Conservation (phyloP, 2,113 vertebrate genomes). For the Pontoporia blainvillei region DNA sequence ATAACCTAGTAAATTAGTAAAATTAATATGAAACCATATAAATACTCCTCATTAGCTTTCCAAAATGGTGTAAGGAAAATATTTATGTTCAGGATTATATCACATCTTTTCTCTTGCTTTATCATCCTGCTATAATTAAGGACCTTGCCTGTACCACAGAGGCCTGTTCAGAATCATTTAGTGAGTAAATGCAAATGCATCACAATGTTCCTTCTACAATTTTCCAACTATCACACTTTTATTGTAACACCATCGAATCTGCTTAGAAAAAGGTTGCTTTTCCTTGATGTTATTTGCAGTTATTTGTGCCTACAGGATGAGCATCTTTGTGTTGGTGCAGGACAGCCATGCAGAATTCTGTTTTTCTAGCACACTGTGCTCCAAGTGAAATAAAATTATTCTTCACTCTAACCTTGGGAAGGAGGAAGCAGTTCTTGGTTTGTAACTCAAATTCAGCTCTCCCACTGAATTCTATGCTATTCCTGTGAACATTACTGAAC, state of each 20-base stretch:
- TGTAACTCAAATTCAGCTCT: not conserved
- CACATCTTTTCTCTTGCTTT: not conserved
- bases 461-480: not conserved
- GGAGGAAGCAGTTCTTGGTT: not conserved
- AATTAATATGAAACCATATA: not conserved
- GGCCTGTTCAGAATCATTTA: not conserved
- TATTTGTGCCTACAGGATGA: not conserved
- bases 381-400: not conserved
- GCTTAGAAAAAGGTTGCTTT: not conserved
- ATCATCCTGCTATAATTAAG: not conserved
- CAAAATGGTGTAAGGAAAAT: not conserved
- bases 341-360: fast-evolving
- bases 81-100: not conserved
- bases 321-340: not conserved
- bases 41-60: not conserved
- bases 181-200: not conserved
- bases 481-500: not conserved
- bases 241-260: not conserved
- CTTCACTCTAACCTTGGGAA: not conserved
- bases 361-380: not conserved
- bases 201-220: not conserved
- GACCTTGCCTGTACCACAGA: not conserved
- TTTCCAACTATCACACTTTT: not conserved
- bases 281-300: not conserved
- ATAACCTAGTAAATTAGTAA: not conserved